Evolutionary conservation across 2,888 invertebrate genomes (phyloP), one percentile per base, ranked within the genome.

Genomic region (Lutraria lutraria): DNA sequence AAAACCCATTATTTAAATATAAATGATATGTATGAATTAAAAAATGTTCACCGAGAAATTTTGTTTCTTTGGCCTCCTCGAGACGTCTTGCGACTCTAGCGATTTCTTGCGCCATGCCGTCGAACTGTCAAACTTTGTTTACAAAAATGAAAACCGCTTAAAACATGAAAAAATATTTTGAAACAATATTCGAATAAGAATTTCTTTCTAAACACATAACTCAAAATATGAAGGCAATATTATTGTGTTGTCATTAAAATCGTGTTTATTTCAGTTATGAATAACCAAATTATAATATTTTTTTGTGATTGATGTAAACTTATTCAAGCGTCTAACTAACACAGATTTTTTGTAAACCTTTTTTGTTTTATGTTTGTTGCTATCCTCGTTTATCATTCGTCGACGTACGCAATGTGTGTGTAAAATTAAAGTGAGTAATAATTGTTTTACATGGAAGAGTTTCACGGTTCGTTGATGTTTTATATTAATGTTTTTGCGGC

Each of bases 11-110:
- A 85, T n/a, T 31, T 52, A 53, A 63, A 13, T 1, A 43, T 68
- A 79, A 68, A n/a, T n/a, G 19, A 19, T 25, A 0, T 25, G 25
- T 68, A 25, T 8, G 21, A n/a, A 68, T n/a, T n/a, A 25, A 68
- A 21, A 16, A 25, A 25, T 25, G 4, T 25, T 56, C 88, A 95
- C 95, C 94, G 68, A 95, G 88, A 52, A 90, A 87, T 86, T 93
- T 91, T 54, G 92, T 92, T 89, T 95, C 95, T 87, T 95, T 94
- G 2, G 95, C 95, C 54, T 93, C 93, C 86, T 94, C 91, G 56
- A 95, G 93, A 85, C 95, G 92, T 80, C 94, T 93, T 12, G 94
- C 94, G 43, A 95, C 95, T 86, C 92, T 91, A 29, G 95, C 94
- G n/a, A 95, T 94, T 53, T 93, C 95, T 81, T 88, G 86, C n/a